These are phyloP conservation scores for Callocephalon fimbriatum DNA, from an alignment of 2,113 vertebrate genomes.

Conservation along the genomic window DNA sequence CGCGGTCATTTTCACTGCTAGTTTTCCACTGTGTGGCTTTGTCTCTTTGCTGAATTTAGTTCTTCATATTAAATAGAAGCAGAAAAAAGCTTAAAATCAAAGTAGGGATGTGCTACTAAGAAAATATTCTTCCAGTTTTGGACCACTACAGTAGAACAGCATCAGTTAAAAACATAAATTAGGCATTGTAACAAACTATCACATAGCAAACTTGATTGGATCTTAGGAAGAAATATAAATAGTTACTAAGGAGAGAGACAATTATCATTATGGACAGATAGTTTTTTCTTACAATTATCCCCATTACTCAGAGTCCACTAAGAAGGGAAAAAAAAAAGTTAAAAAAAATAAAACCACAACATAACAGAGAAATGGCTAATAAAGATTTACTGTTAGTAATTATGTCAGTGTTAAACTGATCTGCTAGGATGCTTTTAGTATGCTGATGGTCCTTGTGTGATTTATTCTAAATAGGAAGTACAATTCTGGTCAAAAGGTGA, in stretches of 20 bases:
- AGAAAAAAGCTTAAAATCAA: neutral
- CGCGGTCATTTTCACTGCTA: neutral
- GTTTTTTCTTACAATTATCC: neutral
- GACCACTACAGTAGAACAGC: neutral
- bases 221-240: neutral
- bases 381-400: neutral
- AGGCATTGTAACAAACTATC: neutral
- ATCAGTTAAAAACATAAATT: neutral
- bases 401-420: neutral
- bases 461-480: neutral
- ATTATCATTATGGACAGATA: neutral
- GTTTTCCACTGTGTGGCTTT: neutral
- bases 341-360: neutral
- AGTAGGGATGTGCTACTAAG: neutral
- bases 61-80: neutral
- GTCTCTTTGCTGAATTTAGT: neutral
- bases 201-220: neutral
- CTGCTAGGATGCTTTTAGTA: neutral
- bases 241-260: neutral
- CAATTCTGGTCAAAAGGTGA: neutral
- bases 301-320: neutral
- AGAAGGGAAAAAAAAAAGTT: neutral
- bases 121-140: neutral
- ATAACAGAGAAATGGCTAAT: neutral
- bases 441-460: neutral